Evolutionary conservation across 2,797 vertebrate species (phyloP).

Genomic region (Urophycis tenuis): DNA sequence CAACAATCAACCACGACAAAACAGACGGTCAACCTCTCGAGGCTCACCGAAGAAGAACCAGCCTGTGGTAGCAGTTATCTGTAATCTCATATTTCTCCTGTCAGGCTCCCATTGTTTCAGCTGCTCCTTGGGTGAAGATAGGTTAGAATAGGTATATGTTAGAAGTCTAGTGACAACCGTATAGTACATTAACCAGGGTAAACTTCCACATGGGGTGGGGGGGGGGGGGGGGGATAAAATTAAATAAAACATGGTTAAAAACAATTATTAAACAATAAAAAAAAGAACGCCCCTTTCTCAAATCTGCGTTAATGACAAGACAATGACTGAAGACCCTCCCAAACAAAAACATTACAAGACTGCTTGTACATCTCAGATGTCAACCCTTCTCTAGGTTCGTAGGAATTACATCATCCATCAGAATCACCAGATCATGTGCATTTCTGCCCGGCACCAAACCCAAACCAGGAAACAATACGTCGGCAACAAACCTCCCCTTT

Average conservation of each 20-base stretch:
- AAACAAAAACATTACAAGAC: not conserved
- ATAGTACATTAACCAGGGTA: not conserved
- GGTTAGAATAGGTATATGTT: constrained; percentile 22
- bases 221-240: not conserved
- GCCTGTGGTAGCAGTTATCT: not conserved
- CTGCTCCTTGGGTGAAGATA: constrained; percentile 31
- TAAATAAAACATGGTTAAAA: constrained; percentile 3
- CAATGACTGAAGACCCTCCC: constrained; percentile 12
- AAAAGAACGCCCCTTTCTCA: not conserved
- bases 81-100: not conserved
- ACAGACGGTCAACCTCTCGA: not conserved
- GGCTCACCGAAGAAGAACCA: not conserved
- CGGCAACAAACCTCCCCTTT: not conserved
- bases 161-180: not conserved
- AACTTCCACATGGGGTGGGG: not conserved
- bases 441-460: constrained; percentile 36
- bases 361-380: constrained; percentile 19
- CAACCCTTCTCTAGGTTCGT: constrained; percentile 23
- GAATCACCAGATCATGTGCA: constrained; percentile 25
- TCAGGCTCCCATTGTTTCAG: not conserved
- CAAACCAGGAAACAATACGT: constrained; percentile 10
- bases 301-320: constrained; percentile 25
- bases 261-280: not conserved
- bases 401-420: constrained; percentile 34
- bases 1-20: constrained; percentile 5